Evolutionary conservation across 2,113 vertebrate genomes (phyloP).

Genomic region (Vireo altiloquus): DNA sequence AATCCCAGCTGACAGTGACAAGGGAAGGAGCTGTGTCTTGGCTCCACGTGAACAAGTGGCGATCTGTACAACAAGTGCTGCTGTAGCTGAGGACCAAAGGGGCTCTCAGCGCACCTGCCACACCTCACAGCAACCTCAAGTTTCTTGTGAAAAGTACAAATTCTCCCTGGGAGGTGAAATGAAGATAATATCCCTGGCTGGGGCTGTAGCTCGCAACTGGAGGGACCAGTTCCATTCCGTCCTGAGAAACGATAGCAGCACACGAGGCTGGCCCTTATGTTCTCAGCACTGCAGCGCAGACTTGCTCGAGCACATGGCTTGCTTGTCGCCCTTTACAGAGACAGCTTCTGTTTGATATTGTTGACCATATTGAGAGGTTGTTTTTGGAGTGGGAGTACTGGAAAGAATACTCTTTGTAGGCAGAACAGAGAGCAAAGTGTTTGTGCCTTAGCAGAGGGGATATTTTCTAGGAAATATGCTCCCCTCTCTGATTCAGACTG

Average conservation of each 20-base stretch:
- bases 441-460: background rate
- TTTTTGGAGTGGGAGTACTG: conserved; percentile 18
- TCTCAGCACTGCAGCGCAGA: background rate
- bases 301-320: conserved; percentile 1
- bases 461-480: background rate
- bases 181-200: background rate
- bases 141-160: background rate
- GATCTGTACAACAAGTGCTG: background rate
- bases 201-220: background rate
- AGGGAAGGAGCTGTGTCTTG: background rate
- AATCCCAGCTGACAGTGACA: background rate
- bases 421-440: conserved; percentile 16
- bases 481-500: background rate
- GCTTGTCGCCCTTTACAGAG: background rate
- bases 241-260: background rate
- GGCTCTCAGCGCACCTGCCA: background rate
- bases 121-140: background rate
- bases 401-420: conserved; percentile 7
- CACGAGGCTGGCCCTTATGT: background rate
- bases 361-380: conserved; percentile 31
- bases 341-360: conserved; percentile 12
- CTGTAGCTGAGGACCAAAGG: background rate
- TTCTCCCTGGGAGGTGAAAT: background rate
- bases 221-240: background rate
- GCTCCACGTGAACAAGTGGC: background rate